A percentile compares a stretch with the other conserved stretches of the same genome.
Conservation (phyloP, 2,888 invertebrate genomes). For the Tholera decimalis region DNA sequence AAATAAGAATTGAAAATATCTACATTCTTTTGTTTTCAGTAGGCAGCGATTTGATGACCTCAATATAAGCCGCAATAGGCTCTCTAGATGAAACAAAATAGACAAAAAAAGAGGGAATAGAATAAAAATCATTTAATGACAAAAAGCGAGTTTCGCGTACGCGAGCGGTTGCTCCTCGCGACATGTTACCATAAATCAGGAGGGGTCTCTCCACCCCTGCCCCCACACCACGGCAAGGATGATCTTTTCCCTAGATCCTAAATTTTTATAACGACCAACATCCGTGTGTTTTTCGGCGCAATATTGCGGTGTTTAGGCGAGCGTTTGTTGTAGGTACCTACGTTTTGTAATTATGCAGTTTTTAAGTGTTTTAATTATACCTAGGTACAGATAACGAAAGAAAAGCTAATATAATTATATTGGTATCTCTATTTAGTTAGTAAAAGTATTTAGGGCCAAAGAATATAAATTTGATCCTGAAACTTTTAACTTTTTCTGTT, state of each 20-base stretch:
- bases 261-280: constrained; percentile 90
- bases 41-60: background rate
- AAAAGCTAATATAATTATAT: background rate
- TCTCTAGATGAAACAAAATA: constrained; percentile 18
- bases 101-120: constrained; percentile 69
- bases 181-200: constrained; percentile 91
- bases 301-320: constrained; percentile 63
- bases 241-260: constrained; percentile 90
- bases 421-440: background rate
- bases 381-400: background rate
- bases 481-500: too few species aligned
- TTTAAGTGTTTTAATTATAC: background rate
- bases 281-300: constrained; percentile 79
- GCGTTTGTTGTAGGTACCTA: constrained; percentile 37
- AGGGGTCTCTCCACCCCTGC: constrained; percentile 79
- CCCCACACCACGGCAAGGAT: constrained; percentile 79
- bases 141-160: constrained; percentile 87
- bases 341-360: constrained; percentile 17
- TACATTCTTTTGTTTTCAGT: background rate
- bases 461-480: background rate
- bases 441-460: background rate
- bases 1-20: background rate
- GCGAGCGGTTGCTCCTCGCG: constrained; percentile 83
- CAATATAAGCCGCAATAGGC: background rate
- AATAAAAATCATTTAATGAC: constrained; percentile 90